Conservation (phyloP, 2,797 vertebrate species). For the Lindbergichthys nudifrons region DNA sequence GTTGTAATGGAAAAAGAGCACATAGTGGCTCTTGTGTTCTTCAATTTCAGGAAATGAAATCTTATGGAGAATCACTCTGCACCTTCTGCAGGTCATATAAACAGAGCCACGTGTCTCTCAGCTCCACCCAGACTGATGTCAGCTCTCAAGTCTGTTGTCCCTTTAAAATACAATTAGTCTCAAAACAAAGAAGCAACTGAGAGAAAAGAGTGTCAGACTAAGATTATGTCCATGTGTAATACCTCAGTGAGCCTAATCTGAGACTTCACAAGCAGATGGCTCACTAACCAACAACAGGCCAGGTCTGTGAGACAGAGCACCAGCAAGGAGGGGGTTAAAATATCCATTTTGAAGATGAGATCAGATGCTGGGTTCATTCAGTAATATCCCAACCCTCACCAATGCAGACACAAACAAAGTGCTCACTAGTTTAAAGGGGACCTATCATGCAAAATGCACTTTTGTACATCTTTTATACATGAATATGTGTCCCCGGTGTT, state of each 20-base stretch:
- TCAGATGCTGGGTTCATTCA: conserved; percentile 31
- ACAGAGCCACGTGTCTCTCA: conserved; percentile 26
- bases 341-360: conserved; percentile 42
- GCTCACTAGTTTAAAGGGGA: neutral
- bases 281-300: conserved; percentile 48
- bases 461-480: no score
- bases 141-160: neutral
- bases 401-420: conserved; percentile 15
- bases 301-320: conserved; percentile 17
- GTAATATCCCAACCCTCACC: neutral
- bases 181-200: conserved; percentile 59
- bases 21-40: conserved; percentile 23
- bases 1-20: conserved; percentile 11
- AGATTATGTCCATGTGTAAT: conserved; percentile 64
- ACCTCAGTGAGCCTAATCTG: conserved; percentile 62
- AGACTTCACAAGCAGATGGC: conserved; percentile 70
- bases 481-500: no score
- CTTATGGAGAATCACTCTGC: conserved; percentile 32
- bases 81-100: conserved; percentile 24
- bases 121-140: conserved; percentile 28
- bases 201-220: conserved; percentile 50
- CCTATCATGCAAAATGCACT: no score
- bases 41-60: conserved; percentile 35
- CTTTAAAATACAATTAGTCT: conserved; percentile 30
- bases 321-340: conserved; percentile 28